A percentile compares a stretch with the other conserved stretches of the same genome.
These are phyloP conservation scores for Zaprionus taronus DNA, from an alignment of 1,140 invertebrate species.

Conservation along the genomic window DNA sequence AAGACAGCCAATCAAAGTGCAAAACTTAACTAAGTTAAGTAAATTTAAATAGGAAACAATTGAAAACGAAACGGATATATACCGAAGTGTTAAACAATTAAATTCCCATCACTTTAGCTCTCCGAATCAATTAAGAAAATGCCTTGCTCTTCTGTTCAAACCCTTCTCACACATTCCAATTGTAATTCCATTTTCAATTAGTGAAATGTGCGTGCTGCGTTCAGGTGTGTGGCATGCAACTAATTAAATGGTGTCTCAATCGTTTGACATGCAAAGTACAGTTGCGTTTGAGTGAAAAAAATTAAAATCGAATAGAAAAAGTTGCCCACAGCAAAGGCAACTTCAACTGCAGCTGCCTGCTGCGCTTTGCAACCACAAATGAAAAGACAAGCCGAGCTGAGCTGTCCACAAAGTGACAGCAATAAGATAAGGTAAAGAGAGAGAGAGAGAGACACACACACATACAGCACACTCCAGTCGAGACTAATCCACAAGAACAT, in stretches of 20 bases:
- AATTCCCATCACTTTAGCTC: background rate
- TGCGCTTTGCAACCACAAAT: conserved; percentile 19
- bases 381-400: conserved; percentile 29
- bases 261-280: conserved; percentile 24
- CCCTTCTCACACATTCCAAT: background rate
- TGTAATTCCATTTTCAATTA: background rate
- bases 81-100: background rate
- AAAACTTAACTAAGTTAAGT: background rate
- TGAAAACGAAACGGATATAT: background rate
- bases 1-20: background rate
- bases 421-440: background rate
- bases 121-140: background rate
- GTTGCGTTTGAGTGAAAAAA: conserved; percentile 16
- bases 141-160: no score
- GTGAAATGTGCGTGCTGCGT: background rate
- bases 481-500: conserved; percentile 26
- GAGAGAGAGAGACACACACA: background rate
- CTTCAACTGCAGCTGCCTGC: background rate
- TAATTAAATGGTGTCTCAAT: background rate
- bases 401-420: conserved; percentile 24
- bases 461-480: background rate
- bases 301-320: conserved; percentile 30
- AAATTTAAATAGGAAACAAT: background rate
- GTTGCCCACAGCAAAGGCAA: background rate
- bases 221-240: background rate